phyloP scores from a whole-genome alignment of 1,140 invertebrate species.

The Belonocnema kinseyi region DNA sequence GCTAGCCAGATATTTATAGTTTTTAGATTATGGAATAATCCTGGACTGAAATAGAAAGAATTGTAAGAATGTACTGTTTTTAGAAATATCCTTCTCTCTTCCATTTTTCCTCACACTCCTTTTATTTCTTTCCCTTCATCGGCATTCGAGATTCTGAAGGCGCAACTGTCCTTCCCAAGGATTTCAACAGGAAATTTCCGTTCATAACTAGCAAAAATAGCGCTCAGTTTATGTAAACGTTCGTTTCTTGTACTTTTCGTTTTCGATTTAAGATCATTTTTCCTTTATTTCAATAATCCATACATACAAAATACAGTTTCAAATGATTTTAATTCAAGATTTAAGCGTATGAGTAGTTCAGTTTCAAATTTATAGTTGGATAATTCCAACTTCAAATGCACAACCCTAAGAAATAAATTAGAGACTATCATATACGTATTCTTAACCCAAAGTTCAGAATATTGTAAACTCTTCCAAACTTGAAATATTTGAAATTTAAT shows the following conservation, averaged over 20 bases:
- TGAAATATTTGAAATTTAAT: too few species aligned
- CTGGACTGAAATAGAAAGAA: conserved; percentile 52
- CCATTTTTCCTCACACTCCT: conserved; percentile 43
- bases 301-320: not conserved
- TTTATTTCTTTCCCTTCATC: conserved; percentile 35
- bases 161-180: conserved; percentile 46
- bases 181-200: conserved; percentile 59
- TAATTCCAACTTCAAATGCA: too few species aligned
- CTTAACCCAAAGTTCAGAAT: too few species aligned
- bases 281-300: not conserved
- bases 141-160: conserved; percentile 27
- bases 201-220: conserved; percentile 45
- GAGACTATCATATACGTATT: too few species aligned
- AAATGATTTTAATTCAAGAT: too few species aligned
- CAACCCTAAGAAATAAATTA: too few species aligned
- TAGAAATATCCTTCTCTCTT: conserved; percentile 66
- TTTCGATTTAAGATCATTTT: not conserved
- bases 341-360: too few species aligned
- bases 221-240: not conserved
- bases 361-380: too few species aligned
- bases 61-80: conserved; percentile 61
- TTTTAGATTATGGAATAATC: conserved; percentile 72
- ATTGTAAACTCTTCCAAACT: too few species aligned
- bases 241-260: not conserved
- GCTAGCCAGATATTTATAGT: conserved; percentile 69